Evolutionary conservation across 1,140 invertebrate genomes (phyloP).

Genomic region (Calephelis nemesis): DNA sequence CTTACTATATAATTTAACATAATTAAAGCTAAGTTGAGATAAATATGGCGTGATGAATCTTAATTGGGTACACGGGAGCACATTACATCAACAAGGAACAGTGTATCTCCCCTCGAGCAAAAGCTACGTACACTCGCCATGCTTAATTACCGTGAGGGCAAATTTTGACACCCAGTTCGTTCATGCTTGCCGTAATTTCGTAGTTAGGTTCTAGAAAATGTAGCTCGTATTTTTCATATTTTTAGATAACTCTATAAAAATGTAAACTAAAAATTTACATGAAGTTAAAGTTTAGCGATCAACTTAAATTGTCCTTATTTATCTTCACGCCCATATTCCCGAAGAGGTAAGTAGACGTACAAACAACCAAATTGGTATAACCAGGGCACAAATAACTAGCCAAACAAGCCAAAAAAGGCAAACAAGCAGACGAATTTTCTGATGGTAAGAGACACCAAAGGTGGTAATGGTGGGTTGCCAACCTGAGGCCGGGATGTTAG

Average conservation of each 20-base stretch:
- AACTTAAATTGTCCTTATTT: too few species aligned
- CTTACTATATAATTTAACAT: too few species aligned
- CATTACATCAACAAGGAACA: constrained; percentile 10
- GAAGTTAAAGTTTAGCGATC: too few species aligned
- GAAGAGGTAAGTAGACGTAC: too few species aligned
- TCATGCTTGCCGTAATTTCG: constrained; percentile 2
- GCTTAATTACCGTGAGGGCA: constrained; percentile 11
- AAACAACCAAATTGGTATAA: too few species aligned
- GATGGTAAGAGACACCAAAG: too few species aligned
- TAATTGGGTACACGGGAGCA: constrained; percentile 6
- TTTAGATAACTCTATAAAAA: not conserved
- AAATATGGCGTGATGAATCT: constrained; percentile 1
- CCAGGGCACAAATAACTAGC: too few species aligned
- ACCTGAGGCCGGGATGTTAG: too few species aligned
- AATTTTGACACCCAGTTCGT: constrained; percentile 3
- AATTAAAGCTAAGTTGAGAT: not conserved
- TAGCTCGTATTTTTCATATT: not conserved
- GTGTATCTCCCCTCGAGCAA: constrained; percentile 6
- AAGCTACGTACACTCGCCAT: constrained; percentile 5
- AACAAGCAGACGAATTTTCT: too few species aligned
- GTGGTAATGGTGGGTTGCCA: too few species aligned
- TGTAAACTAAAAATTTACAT: not conserved
- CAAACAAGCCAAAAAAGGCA: too few species aligned
- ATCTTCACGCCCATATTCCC: too few species aligned
- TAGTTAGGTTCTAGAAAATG: not conserved